Evolutionary conservation across 1,140 invertebrate species (phyloP).

Genomic region (Meloidogyne chitwoodi): DNA sequence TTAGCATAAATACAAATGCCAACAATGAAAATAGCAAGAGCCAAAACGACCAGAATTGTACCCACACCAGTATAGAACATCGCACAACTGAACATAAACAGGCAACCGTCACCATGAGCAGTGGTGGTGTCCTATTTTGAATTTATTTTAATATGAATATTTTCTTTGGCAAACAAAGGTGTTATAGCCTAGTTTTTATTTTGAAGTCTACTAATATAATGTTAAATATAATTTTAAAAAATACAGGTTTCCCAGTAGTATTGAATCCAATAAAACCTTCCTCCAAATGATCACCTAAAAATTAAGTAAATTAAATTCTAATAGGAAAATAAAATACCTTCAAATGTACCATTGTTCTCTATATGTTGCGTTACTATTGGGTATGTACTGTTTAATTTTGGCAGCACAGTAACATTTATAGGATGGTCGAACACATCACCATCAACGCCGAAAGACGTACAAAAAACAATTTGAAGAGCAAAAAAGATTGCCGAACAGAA

Average conservation of each 20-base stretch:
- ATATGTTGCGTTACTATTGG: neutral
- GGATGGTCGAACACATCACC: neutral
- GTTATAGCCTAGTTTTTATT: no score
- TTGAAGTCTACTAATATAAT: no score
- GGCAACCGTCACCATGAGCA: neutral
- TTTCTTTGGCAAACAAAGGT: no score
- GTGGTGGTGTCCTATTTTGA: neutral
- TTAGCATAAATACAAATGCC: neutral
- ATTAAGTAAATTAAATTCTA: neutral
- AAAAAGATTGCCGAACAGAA: neutral
- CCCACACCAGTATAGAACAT: neutral
- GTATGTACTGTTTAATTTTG: neutral
- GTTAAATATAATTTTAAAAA: neutral
- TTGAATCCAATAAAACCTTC: neutral
- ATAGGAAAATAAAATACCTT: neutral
- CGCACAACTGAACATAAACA: neutral
- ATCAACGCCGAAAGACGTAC: neutral
- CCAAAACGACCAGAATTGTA: neutral
- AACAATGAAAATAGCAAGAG: neutral
- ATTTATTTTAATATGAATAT: no score
- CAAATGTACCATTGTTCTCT: neutral
- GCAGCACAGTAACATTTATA: neutral
- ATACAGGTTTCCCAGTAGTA: neutral
- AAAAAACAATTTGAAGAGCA: neutral
- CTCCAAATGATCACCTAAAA: neutral